Percentiles rank a stretch among this genome's conserved stretches.
Conservation (phyloP, 2,113 vertebrate genomes). For the Oxyruncus cristatus region DNA sequence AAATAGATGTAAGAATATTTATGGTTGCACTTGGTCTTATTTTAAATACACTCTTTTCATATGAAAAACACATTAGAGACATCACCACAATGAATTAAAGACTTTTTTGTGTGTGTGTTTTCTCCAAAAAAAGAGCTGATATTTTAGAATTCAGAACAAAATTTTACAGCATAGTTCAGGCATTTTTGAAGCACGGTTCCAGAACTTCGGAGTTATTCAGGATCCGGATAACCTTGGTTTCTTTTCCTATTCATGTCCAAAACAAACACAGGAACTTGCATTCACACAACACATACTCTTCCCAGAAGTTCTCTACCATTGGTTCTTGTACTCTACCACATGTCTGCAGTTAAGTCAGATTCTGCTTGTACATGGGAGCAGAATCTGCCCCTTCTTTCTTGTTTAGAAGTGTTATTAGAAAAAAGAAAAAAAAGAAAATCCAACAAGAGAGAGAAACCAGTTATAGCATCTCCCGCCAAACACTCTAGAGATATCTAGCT, state of each 20-base stretch:
- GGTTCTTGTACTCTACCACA: not conserved
- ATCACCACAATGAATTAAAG: not conserved
- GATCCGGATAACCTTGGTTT: not conserved
- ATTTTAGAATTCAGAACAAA: not conserved
- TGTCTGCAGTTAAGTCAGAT: not conserved
- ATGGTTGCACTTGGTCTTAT: not conserved
- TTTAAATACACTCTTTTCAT: not conserved
- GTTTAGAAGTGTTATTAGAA: not conserved
- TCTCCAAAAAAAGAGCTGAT: not conserved
- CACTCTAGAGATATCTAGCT: not conserved
- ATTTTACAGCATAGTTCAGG: not conserved
- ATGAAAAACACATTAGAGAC: not conserved
- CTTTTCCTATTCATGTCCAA: not conserved
- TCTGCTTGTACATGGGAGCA: not conserved
- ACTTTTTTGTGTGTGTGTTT: not conserved
- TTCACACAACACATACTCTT: not conserved
- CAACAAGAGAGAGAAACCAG: not conserved
- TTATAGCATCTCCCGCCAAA: not conserved
- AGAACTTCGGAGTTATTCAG: not conserved
- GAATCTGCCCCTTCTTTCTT: not conserved
- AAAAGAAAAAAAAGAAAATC: not conserved
- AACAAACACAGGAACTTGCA: constrained; percentile 34
- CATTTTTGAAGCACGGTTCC: not conserved
- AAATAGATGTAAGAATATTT: not conserved
- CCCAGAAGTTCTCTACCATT: not conserved